Evolutionary conservation across 2,797 vertebrate species (phyloP), one percentile per base, ranked within the genome.

Genomic region (Cuniculus paca): DNA sequence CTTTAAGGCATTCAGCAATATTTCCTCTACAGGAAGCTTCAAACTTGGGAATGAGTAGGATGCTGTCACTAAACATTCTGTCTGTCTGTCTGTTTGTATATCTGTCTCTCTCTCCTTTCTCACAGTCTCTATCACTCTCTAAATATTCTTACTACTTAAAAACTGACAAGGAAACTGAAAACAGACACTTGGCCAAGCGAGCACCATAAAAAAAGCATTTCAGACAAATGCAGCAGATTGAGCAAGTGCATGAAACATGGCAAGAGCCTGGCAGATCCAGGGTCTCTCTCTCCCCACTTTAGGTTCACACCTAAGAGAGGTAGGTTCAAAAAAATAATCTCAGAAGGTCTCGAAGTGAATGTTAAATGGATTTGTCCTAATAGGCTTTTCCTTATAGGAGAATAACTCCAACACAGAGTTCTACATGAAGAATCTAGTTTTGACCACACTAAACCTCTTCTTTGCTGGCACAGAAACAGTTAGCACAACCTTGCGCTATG

Each of bases 251-350:
- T 99, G 39, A 97, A 98, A 50, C 5, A 6, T 14, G 28, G 5
- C 45, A 12, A 84, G 12, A 92, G 95, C 98, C 7, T 93, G 97
- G 31, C 97, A 96, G 78, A 98, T 98, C 81, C 94, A 94, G 70
- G 95, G 36, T 54, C 52, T 17, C 28, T 12, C 34, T 61, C 88
- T 60, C 60, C 17, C 16, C 11, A 77, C 11, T 11, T 26, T 12
- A 31, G 58, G 4, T 61, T 42, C 60, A 56, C 22, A 81, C 72
- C 20, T 12, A 42, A 22, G n/a, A 85, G 54, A 65, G 4, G 4
- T 19, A 34, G 24, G 17, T 70, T 19, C n/a, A 77, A 24, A n/a
- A 26, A 17, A 14, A 83, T 24, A 75, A n/a, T 0, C 22, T 42
- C 28, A 26, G 14, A 54, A 72, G 19, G 56, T 17, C 34, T 13